phyloP scores from a whole-genome alignment of 2,888 invertebrate species.

The Cantharis rufa region DNA sequence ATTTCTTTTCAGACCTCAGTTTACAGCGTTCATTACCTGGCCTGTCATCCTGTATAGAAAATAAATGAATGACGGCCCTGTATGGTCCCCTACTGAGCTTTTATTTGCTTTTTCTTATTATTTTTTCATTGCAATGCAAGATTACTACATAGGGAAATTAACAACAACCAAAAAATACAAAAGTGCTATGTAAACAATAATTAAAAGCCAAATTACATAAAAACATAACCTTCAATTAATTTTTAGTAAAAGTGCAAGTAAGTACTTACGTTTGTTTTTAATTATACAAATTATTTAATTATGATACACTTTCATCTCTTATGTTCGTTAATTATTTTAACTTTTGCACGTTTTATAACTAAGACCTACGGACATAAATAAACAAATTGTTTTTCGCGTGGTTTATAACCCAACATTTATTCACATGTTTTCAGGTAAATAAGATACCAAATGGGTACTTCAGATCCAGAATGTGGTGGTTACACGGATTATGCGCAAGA shows the following conservation, averaged over 20 bases:
- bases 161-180: too few relatives aligned
- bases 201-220: background rate
- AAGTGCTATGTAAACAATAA: background rate
- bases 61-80: background rate
- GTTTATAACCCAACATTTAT: background rate
- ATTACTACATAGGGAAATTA: background rate
- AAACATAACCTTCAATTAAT: background rate
- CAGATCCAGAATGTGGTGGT: conserved; percentile 48
- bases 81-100: background rate
- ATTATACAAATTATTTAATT: background rate
- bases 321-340: background rate
- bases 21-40: too few relatives aligned
- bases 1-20: too few relatives aligned
- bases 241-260: background rate
- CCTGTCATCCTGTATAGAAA: background rate
- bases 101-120: background rate
- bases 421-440: background rate
- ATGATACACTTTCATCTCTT: background rate
- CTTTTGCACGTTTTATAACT: background rate
- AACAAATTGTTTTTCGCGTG: background rate
- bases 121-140: background rate
- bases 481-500: conserved; percentile 57
- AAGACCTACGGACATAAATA: background rate
- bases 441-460: conserved; percentile 51
- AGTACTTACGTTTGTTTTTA: background rate